Base-by-base conservation (phyloP, 2,888 invertebrate genomes). In the Ethmia dodecea region DNA sequence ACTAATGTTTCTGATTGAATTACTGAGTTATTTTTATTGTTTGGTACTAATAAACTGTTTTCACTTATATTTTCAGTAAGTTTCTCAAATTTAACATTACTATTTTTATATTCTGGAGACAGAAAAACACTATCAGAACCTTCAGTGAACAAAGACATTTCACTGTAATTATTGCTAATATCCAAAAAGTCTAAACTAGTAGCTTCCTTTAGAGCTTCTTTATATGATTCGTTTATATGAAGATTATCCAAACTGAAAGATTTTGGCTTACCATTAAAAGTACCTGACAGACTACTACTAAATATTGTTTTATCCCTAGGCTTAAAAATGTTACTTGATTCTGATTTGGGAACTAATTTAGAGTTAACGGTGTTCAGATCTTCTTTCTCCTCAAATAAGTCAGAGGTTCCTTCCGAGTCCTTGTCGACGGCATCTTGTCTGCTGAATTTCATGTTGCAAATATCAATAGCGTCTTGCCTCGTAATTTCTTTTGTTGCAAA, bases 261-360 rank as follows among this genome's bases (percentile, higher is more conserved):
- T 45, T 86, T 86, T 16, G 73, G 73, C 65, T 77, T 86, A n/a
- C 83, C 81, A 29, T 80, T 76, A 38, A 63, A 80, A 32, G 73
- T 56, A 14, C 66, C 69, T 29, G 68, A 69, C 11, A 70, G 51
- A 49, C 62, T 71, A 54, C 57, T 67, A 33, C 60, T 66, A 33
- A 74, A 76, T 37, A 68, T 63, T n/a, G 61, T 69, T 44, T 55
- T 62, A 22, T 60, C 55, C 55, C 54, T 62, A 10, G 50, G 46
- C 42, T 48, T 59, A 14, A 47, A 43, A 10, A 42, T 9, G 30
- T 53, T 48, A 42, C 37, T 44, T 15, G 71, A 70, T 43, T 68
- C 70, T 12, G 79, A 73, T 50, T 69, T 65, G 3, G 55, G 46
- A 31, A 55, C 40, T 25, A 53, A 29, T 29, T 57, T 63, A 41